Conservation (phyloP, 2,113 vertebrate species). For the Syngnathus scovelli region DNA sequence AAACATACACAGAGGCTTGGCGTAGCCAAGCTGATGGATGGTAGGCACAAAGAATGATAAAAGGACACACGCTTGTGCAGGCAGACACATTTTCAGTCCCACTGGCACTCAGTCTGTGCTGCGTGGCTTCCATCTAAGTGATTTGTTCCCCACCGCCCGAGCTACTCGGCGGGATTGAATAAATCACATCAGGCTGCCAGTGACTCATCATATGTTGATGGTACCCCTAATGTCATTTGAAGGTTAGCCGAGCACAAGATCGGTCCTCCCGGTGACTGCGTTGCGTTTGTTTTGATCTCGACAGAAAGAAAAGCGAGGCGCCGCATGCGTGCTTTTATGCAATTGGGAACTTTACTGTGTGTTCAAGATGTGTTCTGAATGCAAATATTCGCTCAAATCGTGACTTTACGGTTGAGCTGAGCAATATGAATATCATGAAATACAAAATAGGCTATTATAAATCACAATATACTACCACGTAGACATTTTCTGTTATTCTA, state of each 20-base stretch:
- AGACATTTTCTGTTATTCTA: too few relatives aligned
- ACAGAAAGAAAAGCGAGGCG: slow-evolving; percentile 15
- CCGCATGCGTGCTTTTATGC: neutral
- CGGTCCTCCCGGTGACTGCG: slow-evolving; percentile 17
- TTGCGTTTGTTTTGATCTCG: slow-evolving; percentile 36
- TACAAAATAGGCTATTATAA: too few relatives aligned
- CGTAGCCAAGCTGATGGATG: slow-evolving; percentile 4
- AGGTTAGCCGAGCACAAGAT: slow-evolving; percentile 59
- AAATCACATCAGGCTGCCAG: slow-evolving; percentile 58
- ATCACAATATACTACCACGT: too few relatives aligned
- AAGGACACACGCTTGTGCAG: slow-evolving; percentile 9
- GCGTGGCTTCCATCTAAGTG: slow-evolving; percentile 47
- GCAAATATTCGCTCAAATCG: too few relatives aligned
- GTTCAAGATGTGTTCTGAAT: too few relatives aligned
- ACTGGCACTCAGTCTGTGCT: slow-evolving; percentile 8
- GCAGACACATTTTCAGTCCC: slow-evolving; percentile 10
- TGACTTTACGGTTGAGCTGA: too few relatives aligned
- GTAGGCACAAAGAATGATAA: slow-evolving; percentile 16
- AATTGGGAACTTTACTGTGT: neutral
- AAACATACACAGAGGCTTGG: neutral
- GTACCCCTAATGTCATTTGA: slow-evolving; percentile 66
- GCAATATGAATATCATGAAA: too few relatives aligned
- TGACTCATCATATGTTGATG: slow-evolving; percentile 49
- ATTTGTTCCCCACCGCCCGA: slow-evolving; percentile 58
- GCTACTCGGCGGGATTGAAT: slow-evolving; percentile 56